These are phyloP conservation scores for Formicarius rufipectus DNA, from an alignment of 2,113 vertebrate species.

Conservation along the genomic window DNA sequence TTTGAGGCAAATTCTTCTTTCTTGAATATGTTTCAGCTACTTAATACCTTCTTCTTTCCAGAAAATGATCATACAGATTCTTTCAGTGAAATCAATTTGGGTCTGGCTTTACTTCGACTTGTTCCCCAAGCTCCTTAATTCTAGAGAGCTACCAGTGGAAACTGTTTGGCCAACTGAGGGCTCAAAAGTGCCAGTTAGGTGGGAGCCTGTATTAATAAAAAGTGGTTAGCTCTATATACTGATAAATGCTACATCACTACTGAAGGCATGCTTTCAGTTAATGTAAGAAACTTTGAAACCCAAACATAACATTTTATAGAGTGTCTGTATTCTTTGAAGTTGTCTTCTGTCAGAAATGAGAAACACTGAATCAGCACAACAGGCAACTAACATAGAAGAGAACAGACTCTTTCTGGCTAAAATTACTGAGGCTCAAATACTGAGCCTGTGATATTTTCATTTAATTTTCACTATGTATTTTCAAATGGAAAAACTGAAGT, in stretches of 20 bases:
- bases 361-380: neutral
- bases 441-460: neutral
- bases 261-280: neutral
- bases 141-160: neutral
- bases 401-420: neutral
- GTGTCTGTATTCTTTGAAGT: neutral
- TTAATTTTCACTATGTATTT: neutral
- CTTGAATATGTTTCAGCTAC: neutral
- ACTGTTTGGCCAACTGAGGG: neutral
- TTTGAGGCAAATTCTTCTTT: neutral
- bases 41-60: neutral
- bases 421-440: neutral
- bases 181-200: neutral
- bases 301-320: neutral
- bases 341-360: neutral
- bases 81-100: neutral
- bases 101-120: neutral
- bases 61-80: neutral
- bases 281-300: neutral
- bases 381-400: neutral
- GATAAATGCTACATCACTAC: neutral
- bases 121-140: neutral
- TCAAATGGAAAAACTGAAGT: neutral
- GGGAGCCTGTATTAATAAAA: neutral
- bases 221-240: neutral